Evolutionary conservation across 2,113 vertebrate species (phyloP).

Genomic region (Microtus ochrogaster): DNA sequence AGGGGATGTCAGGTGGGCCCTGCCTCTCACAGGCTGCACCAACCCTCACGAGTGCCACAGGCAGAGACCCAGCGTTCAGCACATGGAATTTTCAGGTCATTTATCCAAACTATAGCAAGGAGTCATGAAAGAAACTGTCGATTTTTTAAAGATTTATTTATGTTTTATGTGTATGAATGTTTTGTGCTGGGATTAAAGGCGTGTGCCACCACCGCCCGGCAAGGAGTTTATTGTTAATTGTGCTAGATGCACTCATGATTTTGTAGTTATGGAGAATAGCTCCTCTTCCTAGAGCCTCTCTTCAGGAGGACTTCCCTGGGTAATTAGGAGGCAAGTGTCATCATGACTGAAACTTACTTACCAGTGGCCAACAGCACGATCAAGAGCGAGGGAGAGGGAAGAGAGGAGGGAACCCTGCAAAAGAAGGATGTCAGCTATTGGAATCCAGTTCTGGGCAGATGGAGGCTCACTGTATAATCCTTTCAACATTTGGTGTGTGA

Average conservation of each 20-base stretch:
- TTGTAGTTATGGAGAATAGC: background rate
- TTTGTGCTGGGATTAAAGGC: no score
- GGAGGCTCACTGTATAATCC: background rate
- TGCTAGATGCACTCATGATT: background rate
- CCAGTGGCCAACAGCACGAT: background rate
- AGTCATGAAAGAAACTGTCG: background rate
- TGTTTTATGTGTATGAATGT: background rate
- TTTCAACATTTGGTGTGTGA: slow-evolving; percentile 43
- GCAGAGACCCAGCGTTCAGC: background rate
- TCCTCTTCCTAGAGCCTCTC: background rate
- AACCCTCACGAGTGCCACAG: background rate
- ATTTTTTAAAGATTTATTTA: background rate
- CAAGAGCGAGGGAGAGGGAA: background rate
- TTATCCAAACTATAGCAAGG: background rate
- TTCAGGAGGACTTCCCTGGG: background rate
- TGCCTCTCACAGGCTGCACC: background rate
- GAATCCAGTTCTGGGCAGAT: background rate
- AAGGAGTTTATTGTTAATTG: background rate
- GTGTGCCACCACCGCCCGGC: no score
- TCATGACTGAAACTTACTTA: background rate
- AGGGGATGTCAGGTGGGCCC: background rate
- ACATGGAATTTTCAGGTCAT: background rate
- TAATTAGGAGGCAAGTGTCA: background rate
- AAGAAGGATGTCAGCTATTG: background rate
- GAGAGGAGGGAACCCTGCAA: background rate